These are phyloP conservation scores for Lottia gigantea DNA, from an alignment of 2,888 invertebrate species.

Conservation along the genomic window DNA sequence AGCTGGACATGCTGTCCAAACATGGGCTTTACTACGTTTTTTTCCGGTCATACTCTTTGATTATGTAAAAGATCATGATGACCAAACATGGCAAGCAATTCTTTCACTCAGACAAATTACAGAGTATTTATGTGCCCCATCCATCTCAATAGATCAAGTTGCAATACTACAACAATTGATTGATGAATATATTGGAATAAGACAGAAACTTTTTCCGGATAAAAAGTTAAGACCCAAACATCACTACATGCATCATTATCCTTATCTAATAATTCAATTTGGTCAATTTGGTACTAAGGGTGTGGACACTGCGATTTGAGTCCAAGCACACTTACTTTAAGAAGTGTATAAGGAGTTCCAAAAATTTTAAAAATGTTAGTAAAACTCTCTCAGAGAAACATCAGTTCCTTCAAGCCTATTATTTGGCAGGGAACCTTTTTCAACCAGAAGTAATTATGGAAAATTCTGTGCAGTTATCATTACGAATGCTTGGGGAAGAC, in stretches of 20 bases:
- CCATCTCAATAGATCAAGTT: conserved; percentile 3
- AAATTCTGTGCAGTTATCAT: conserved; percentile 1
- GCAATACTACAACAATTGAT: conserved; percentile 1
- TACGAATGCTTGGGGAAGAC: conserved; percentile 3
- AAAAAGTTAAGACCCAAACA: conserved; percentile 6
- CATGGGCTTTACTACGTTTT: neutral
- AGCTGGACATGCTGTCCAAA: conserved; percentile 8
- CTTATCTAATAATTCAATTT: neutral
- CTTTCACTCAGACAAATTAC: neutral
- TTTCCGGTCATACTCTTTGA: neutral
- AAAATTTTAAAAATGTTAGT: neutral
- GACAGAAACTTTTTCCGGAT: neutral
- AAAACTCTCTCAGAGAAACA: neutral
- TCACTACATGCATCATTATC: neutral
- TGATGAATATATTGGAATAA: neutral
- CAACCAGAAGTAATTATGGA: neutral
- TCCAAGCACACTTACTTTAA: neutral
- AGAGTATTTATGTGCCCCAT: neutral
- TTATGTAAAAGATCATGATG: neutral
- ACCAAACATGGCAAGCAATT: neutral
- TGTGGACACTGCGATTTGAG: neutral
- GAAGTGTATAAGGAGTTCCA: neutral
- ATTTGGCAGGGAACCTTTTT: neutral
- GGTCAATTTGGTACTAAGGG: neutral
- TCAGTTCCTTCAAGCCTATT: conserved; percentile 1